Base-by-base conservation (phyloP, 2,797 vertebrate genomes). In the Chaunax sp. region DNA sequence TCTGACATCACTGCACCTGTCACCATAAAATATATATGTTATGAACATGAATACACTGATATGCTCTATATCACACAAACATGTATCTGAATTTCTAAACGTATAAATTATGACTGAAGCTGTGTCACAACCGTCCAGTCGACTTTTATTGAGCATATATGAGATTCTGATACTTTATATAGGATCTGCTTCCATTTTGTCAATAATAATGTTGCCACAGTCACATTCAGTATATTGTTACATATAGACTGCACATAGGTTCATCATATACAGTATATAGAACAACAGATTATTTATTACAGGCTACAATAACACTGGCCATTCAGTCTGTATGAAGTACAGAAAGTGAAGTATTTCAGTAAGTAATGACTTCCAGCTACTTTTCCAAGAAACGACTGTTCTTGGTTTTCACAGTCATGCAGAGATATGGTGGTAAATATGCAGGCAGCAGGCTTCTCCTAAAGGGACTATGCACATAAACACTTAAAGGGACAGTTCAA, bases 101-200 rank as follows among this genome's bases (percentile, higher is more conserved):
- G n/a, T n/a, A n/a, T n/a, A n/a, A n/a, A n/a, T n/a, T n/a, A n/a
- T n/a, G n/a, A n/a, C n/a, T n/a, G n/a, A n/a, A 38, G 38, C 9
- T 51, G 15, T 20, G 9, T 51, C 46, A 67, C 25, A 37, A 18
- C 30, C 28, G 1, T 22, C 20, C 19, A 56, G 28, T 51, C 46
- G 56, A 44, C 28, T 38, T 77, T 69, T 60, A 69, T 43, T 70
- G 19, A 64, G 62, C 51, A 68, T 64, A 51, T 38, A 64, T 57
- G 1, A 59, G 37, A 49, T n/a, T 61, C 7, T 47, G 2, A 71
- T 51, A 52, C 12, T 63, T 54, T 4, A 67, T 22, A 64, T 62
- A 16, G 60, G 20, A 50, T 5, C 26, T 58, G 33, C 20, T 64
- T 57, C 26, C 12, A 66, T 12, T 44, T 13, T 33, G 7, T 52